Conservation (phyloP, 2,113 vertebrate species). For the Chlorodrepanis virens region DNA sequence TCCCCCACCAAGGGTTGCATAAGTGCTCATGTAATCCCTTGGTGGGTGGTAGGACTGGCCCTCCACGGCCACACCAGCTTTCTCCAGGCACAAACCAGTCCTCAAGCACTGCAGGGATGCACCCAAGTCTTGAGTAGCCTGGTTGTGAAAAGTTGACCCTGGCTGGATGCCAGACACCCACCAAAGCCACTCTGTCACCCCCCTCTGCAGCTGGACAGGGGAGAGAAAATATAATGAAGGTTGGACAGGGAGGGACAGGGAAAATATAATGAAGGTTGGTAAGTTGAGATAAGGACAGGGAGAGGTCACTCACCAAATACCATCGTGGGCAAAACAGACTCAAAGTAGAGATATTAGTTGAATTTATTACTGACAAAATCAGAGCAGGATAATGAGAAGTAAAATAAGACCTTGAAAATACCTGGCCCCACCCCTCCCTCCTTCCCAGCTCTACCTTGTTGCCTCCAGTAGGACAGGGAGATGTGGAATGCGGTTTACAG, state of each 20-base stretch:
- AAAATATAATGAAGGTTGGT: background rate
- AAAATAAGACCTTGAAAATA: background rate
- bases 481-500: background rate
- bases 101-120: background rate
- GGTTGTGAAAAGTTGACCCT: background rate
- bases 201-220: background rate
- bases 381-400: background rate
- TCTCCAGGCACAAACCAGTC: background rate
- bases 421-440: background rate
- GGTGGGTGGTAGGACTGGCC: too few species aligned
- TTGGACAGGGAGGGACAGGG: too few species aligned
- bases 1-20: background rate
- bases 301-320: background rate
- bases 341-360: background rate
- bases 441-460: background rate
- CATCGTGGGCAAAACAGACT: background rate
- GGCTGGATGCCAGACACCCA: background rate
- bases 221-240: background rate
- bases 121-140: background rate
- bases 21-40: background rate
- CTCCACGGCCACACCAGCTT: background rate
- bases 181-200: background rate
- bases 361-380: background rate
- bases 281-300: background rate
- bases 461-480: background rate